phyloP scores from a whole-genome alignment of 2,113 vertebrate genomes.

The cat (Felis catus) region DNA sequence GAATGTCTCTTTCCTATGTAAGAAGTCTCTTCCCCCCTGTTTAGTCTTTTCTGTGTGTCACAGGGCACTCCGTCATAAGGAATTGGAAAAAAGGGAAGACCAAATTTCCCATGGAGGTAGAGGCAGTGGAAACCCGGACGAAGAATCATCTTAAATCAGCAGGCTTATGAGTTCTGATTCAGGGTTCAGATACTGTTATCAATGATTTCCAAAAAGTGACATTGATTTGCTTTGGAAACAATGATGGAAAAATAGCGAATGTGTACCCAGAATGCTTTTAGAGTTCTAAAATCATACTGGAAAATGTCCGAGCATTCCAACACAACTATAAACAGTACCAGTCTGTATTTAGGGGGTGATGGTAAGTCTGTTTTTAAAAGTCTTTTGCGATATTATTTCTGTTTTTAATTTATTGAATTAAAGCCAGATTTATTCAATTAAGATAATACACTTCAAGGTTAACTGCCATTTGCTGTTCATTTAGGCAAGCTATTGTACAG shows the following conservation, averaged over 20 bases:
- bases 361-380: conserved; percentile 68
- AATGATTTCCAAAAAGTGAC: conserved; percentile 83
- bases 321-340: conserved; percentile 53
- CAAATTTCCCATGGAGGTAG: conserved; percentile 67
- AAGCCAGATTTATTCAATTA: conserved; percentile 89
- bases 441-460: conserved; percentile 89
- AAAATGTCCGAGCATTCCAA: conserved; percentile 59
- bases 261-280: conserved; percentile 77
- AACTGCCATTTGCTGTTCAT: conserved; percentile 90
- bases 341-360: conserved; percentile 38
- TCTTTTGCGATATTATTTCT: conserved; percentile 78
- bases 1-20: conserved; percentile 79
- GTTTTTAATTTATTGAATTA: conserved; percentile 86
- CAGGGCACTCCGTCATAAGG: conserved; percentile 57
- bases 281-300: conserved; percentile 67
- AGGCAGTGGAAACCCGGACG: conserved; percentile 51
- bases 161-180: conserved; percentile 80
- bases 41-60: conserved; percentile 69
- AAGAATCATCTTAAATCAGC: conserved; percentile 74
- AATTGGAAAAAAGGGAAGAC: conserved; percentile 62
- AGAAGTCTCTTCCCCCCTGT: conserved; percentile 78
- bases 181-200: conserved; percentile 85
- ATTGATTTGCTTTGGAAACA: conserved; percentile 80
- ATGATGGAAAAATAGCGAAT: conserved; percentile 80
- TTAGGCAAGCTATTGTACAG: conserved; percentile 89